Conservation (phyloP, 1,140 invertebrate genomes). For the Drosophila sulfurigaster region DNA sequence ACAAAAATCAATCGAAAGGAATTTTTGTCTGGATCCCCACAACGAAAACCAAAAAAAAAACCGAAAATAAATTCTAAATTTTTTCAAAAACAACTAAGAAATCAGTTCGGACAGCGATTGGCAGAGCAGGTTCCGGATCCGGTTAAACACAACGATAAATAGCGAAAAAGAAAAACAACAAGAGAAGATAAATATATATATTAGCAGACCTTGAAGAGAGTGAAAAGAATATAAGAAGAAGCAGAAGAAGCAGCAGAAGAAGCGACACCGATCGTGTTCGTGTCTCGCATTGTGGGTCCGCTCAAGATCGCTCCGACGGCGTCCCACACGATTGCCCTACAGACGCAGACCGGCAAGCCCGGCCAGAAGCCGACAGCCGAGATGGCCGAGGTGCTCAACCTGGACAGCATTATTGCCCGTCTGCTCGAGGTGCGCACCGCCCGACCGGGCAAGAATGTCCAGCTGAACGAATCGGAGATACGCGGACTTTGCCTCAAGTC, state of each 20-base stretch:
- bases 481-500: constrained; percentile 97
- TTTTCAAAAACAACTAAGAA: constrained; percentile 6
- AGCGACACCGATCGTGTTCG: neutral
- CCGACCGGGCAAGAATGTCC: constrained; percentile 97
- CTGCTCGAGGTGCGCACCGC: constrained; percentile 91
- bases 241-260: neutral
- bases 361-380: constrained; percentile 21
- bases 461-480: constrained; percentile 97
- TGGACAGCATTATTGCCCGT: constrained; percentile 58
- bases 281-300: constrained; percentile 1
- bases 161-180: neutral
- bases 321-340: constrained; percentile 24
- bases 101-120: constrained; percentile 4
- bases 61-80: constrained; percentile 8
- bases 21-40: neutral
- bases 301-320: constrained; percentile 34
- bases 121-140: neutral
- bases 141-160: neutral
- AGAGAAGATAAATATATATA: neutral
- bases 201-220: no score
- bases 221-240: neutral
- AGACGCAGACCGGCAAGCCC: constrained; percentile 22
- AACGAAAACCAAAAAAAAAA: no score
- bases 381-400: constrained; percentile 61
- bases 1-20: neutral